Conservation (phyloP, 2,797 vertebrate genomes). For the Propithecus perrieri region DNA sequence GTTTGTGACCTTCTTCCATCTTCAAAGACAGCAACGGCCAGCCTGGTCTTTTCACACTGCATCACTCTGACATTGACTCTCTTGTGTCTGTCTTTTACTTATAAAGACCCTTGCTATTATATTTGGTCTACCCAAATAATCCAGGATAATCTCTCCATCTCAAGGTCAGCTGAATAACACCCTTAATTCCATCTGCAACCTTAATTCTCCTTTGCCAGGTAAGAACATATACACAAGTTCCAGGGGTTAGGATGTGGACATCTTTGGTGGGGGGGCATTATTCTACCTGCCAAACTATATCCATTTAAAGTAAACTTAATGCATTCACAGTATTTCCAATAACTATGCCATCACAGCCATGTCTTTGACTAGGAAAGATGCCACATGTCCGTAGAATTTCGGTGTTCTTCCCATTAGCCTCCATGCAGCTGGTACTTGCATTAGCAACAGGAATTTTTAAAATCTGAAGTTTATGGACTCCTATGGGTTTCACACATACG, state of each 20-base stretch:
- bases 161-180: neutral
- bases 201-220: neutral
- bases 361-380: neutral
- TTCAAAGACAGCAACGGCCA: neutral
- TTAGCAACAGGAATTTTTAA: neutral
- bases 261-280: neutral
- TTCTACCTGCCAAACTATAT: neutral
- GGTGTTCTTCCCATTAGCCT: neutral
- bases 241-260: neutral
- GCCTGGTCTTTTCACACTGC: neutral
- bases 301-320: neutral
- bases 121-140: neutral
- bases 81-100: neutral
- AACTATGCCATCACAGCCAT: neutral
- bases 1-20: neutral
- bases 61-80: neutral
- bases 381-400: neutral
- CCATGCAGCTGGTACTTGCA: neutral
- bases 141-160: neutral
- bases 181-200: neutral
- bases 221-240: neutral
- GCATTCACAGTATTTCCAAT: neutral
- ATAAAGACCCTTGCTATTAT: neutral
- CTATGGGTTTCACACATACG: neutral
- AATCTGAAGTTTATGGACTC: neutral